Evolutionary conservation across 2,797 vertebrate species (phyloP).

Genomic region (Acomys russatus): DNA sequence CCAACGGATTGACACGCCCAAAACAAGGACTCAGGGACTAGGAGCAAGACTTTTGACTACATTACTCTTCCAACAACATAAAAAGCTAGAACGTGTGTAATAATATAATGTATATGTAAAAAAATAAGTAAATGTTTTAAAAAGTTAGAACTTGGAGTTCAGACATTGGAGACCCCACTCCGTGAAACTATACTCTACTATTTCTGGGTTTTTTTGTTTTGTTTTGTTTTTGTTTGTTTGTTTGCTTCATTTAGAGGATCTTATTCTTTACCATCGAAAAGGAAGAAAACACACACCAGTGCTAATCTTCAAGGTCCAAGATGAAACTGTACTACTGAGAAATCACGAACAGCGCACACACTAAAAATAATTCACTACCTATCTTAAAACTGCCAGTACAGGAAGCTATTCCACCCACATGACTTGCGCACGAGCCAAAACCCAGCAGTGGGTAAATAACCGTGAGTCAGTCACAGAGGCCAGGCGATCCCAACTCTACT

Average conservation of each 20-base stretch:
- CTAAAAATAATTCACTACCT: constrained; percentile 51
- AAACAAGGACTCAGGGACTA: not conserved
- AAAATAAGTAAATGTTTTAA: too few species aligned
- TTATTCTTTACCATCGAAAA: not conserved
- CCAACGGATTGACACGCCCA: not conserved
- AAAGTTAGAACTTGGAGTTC: constrained; percentile 33
- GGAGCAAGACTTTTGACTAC: not conserved
- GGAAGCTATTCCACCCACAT: not conserved
- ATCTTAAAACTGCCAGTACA: not conserved
- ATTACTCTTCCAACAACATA: constrained; percentile 1
- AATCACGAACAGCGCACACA: constrained; percentile 7
- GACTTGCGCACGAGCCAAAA: not conserved
- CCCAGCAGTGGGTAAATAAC: not conserved
- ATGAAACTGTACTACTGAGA: not conserved
- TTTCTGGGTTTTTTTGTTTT: not conserved
- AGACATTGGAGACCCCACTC: not conserved
- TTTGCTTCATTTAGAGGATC: not conserved
- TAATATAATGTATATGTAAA: too few species aligned
- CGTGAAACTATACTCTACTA: not conserved
- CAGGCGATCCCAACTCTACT: not conserved
- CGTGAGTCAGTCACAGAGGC: not conserved
- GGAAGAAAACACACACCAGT: not conserved
- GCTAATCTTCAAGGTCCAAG: not conserved
- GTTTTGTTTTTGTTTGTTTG: not conserved
- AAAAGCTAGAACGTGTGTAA: not conserved